These are phyloP conservation scores for Pegoplata infirma DNA, from an alignment of 2,888 invertebrate species.

Conservation along the genomic window DNA sequence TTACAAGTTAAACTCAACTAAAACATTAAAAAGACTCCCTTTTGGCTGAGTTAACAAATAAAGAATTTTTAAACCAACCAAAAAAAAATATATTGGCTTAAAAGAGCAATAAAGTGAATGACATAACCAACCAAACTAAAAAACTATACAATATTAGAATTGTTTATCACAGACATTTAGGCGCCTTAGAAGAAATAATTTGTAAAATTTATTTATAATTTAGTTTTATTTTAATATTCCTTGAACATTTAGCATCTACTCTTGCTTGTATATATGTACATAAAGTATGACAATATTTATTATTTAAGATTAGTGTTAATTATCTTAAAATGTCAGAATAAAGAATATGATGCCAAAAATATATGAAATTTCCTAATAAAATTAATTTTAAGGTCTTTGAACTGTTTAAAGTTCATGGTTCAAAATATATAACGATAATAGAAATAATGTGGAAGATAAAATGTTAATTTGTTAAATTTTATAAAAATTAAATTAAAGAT, in stretches of 20 bases:
- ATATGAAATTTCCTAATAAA: not conserved
- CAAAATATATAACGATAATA: too few species aligned
- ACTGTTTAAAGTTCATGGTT: not conserved
- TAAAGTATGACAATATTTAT: conserved; percentile 5
- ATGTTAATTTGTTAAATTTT: too few species aligned
- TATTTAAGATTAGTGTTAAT: not conserved
- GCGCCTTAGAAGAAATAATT: conserved; percentile 33
- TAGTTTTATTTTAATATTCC: conserved; percentile 9
- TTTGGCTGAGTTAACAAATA: conserved; percentile 27
- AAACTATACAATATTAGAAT: not conserved
- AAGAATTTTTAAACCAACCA: conserved; percentile 6
- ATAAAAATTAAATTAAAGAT: too few species aligned
- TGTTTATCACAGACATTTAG: conserved; percentile 15
- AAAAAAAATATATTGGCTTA: not conserved
- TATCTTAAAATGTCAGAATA: not conserved
- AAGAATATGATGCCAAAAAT: not conserved
- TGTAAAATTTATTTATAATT: not conserved
- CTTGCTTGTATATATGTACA: too few species aligned
- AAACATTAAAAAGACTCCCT: conserved; percentile 14
- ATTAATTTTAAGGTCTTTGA: not conserved
- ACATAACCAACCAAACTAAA: not conserved
- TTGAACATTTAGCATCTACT: too few species aligned
- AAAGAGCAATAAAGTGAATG: too few species aligned
- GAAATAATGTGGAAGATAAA: too few species aligned
- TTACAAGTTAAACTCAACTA: conserved; percentile 22